These are phyloP conservation scores for Blastobasis lacticolella DNA, from an alignment of 2,888 invertebrate genomes.

Conservation along the genomic window DNA sequence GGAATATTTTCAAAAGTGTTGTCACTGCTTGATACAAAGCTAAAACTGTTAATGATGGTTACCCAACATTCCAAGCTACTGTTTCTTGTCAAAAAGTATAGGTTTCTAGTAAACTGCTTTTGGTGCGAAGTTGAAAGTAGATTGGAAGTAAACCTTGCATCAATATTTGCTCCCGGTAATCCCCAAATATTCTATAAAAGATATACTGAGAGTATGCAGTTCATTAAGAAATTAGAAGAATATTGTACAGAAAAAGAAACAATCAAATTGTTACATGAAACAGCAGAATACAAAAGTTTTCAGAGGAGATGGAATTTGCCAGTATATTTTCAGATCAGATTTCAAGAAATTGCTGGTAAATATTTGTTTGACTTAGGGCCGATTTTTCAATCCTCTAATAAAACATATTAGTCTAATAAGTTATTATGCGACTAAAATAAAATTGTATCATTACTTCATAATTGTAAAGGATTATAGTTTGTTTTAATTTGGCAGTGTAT, in stretches of 20 bases:
- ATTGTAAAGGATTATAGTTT: no score
- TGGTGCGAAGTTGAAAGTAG: conserved; percentile 91
- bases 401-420: no score
- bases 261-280: conserved; percentile 74
- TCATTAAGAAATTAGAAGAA: conserved; percentile 81
- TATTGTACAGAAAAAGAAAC: conserved; percentile 76
- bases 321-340: conserved; percentile 96
- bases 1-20: conserved; percentile 83
- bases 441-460: no score
- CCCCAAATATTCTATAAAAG: conserved; percentile 90
- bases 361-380: not conserved
- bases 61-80: conserved; percentile 67
- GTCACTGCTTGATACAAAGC: conserved; percentile 80
- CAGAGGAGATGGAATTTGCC: conserved; percentile 93
- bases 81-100: conserved; percentile 56
- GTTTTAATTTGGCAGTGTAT: no score
- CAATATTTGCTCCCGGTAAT: conserved; percentile 94
- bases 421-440: no score
- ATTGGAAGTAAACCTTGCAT: conserved; percentile 84
- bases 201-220: conserved; percentile 85
- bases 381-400: no score
- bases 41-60: conserved; percentile 71
- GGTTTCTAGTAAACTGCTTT: conserved; percentile 84
- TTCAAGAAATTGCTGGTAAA: conserved; percentile 91
- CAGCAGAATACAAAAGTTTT: conserved; percentile 84